phyloP scores from a whole-genome alignment of 2,888 invertebrate species.

The Hirtodrosophila cameraria region DNA sequence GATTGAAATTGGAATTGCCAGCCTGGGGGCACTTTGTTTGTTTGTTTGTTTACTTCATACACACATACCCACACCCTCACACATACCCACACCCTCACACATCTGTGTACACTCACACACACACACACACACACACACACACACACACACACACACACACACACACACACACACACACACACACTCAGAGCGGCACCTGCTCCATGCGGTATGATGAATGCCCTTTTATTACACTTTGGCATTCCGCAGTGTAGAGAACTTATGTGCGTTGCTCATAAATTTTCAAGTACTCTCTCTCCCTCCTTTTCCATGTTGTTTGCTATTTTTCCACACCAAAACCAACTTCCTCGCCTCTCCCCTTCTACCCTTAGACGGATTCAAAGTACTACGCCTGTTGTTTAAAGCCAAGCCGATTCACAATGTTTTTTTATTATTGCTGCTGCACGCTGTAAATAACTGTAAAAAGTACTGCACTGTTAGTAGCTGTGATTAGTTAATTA shows the following conservation, averaged over 20 bases:
- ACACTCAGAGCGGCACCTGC: constrained; percentile 24
- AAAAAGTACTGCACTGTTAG: no score
- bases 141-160: not conserved
- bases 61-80: constrained; percentile 3
- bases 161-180: constrained; percentile 2
- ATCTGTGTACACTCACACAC: not conserved
- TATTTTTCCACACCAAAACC: not conserved
- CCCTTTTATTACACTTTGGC: constrained; percentile 51
- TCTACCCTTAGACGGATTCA: no score
- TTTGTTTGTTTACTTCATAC: constrained; percentile 24
- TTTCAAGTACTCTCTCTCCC: constrained; percentile 44
- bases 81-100: not conserved
- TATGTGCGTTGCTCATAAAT: constrained; percentile 64
- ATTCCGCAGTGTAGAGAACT: constrained; percentile 22
- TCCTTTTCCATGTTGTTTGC: not conserved
- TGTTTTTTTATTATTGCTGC: no score
- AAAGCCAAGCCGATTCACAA: no score
- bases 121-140: constrained; percentile 2
- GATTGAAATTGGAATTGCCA: constrained; percentile 35
- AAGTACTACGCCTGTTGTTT: no score
- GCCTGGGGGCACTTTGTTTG: constrained; percentile 25
- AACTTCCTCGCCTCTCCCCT: no score
- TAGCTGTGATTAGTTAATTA: no score
- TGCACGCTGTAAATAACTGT: no score
- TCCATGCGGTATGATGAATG: constrained; percentile 62